Percentiles rank a stretch among this genome's conserved stretches.
phyloP scores from a whole-genome alignment of 2,888 invertebrate species.

The Catocala nupta region DNA sequence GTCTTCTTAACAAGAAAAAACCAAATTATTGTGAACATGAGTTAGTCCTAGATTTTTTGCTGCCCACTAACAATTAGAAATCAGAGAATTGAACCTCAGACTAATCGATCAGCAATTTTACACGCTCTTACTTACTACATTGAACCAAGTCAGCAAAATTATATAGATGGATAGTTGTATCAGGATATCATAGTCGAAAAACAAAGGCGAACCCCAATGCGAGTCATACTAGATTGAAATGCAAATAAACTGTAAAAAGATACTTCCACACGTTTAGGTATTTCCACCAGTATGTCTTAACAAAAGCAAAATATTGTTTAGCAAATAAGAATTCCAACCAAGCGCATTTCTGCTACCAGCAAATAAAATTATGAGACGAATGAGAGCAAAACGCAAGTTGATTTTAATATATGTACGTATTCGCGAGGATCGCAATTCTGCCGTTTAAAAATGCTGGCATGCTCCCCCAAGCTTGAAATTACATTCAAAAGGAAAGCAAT shows the following conservation, averaged over 20 bases:
- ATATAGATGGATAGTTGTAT: too few relatives aligned
- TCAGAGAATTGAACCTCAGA: too few relatives aligned
- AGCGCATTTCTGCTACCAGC: constrained; percentile 63
- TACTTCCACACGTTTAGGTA: neutral
- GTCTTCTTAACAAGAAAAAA: too few relatives aligned
- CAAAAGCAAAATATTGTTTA: constrained; percentile 42
- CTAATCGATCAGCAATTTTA: too few relatives aligned
- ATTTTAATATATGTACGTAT: constrained; percentile 74
- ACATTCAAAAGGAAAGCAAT: constrained; percentile 65
- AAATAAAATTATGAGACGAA: constrained; percentile 82
- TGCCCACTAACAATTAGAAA: too few relatives aligned
- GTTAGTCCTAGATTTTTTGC: too few relatives aligned
- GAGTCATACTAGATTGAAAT: too few relatives aligned
- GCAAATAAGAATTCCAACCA: constrained; percentile 57
- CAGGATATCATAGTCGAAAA: too few relatives aligned
- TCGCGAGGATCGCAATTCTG: constrained; percentile 64
- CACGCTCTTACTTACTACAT: too few relatives aligned
- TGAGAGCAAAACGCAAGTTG: constrained; percentile 79
- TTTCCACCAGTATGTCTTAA: constrained; percentile 24
- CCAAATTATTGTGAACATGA: too few relatives aligned
- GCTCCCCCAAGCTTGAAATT: constrained; percentile 69
- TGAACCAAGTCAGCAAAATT: too few relatives aligned
- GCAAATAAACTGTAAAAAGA: neutral
- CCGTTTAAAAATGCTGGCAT: constrained; percentile 70
- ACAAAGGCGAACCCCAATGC: too few relatives aligned